Percentiles rank a stretch among this genome's conserved stretches.
These are phyloP conservation scores for Andrena trimmerana DNA, from an alignment of 2,888 invertebrate genomes.

Conservation along the genomic window DNA sequence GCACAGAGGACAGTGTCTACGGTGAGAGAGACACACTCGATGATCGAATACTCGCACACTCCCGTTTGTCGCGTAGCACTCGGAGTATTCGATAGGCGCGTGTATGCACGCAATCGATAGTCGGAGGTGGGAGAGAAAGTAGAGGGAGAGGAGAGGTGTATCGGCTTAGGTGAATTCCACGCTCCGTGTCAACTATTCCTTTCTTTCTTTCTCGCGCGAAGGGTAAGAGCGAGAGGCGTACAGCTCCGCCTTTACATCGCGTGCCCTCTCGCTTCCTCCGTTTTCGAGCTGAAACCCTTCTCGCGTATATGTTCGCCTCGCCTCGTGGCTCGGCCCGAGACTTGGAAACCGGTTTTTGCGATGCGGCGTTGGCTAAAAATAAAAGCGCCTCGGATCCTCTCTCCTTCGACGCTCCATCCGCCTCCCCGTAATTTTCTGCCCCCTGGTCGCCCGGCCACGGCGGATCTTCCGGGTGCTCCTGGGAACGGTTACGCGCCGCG, in stretches of 20 bases:
- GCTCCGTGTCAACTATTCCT: conserved; percentile 66
- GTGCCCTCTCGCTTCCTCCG: conserved; percentile 50
- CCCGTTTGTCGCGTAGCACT: conserved; percentile 48
- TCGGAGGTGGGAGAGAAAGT: conserved; percentile 49
- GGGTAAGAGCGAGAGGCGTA: not conserved
- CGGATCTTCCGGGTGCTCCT: conserved; percentile 33
- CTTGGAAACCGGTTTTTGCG: conserved; percentile 80
- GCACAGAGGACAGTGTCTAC: too few relatives aligned
- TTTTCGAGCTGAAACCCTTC: conserved; percentile 58
- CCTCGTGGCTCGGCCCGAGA: conserved; percentile 54
- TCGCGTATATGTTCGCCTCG: conserved; percentile 48
- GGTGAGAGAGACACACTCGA: not conserved
- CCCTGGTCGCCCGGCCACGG: conserved; percentile 43
- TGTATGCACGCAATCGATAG: conserved; percentile 68
- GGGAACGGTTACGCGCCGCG: conserved; percentile 14
- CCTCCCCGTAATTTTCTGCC: conserved; percentile 68
- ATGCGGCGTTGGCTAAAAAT: conserved; percentile 74
- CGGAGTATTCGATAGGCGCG: conserved; percentile 47
- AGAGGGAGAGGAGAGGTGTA: conserved; percentile 39
- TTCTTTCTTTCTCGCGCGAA: conserved; percentile 53
- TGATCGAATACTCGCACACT: conserved; percentile 58
- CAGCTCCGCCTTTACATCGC: conserved; percentile 50
- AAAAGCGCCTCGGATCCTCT: conserved; percentile 63
- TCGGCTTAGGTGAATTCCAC: conserved; percentile 64
- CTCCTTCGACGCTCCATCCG: conserved; percentile 47